Conservation (phyloP, 2,113 vertebrate genomes). For the Piaya cayana region DNA sequence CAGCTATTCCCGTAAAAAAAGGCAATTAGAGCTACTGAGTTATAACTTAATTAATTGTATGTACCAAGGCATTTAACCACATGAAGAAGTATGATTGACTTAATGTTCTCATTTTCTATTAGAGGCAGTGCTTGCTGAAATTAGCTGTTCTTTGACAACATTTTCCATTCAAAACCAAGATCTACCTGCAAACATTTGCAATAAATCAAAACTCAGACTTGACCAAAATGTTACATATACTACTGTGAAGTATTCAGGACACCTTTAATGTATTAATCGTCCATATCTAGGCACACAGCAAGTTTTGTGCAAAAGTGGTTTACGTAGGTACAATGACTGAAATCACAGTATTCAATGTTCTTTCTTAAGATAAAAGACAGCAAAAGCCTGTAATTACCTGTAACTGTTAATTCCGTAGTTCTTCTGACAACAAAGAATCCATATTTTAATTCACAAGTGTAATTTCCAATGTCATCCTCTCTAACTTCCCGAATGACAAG, state of each 20-base stretch:
- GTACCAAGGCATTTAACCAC: neutral
- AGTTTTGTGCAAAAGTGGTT: neutral
- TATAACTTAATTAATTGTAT: neutral
- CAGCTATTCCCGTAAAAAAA: neutral
- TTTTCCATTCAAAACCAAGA: neutral
- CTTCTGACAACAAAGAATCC: slow-evolving; percentile 94
- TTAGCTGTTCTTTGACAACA: neutral
- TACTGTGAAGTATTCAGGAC: neutral
- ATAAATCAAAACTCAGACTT: neutral
- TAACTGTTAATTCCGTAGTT: slow-evolving; percentile 95
- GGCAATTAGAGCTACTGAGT: neutral
- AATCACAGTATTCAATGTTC: neutral
- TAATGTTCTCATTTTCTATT: neutral
- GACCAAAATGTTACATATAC: neutral
- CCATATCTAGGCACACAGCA: neutral
- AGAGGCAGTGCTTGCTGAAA: neutral
- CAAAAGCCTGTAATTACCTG: slow-evolving; percentile 80
- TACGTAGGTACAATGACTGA: neutral
- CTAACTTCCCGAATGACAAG: slow-evolving; percentile 92
- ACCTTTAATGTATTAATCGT: neutral
- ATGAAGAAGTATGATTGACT: neutral
- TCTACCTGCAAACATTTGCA: neutral
- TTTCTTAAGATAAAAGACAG: neutral
- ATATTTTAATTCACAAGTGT: slow-evolving; percentile 95
- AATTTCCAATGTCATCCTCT: slow-evolving; percentile 99